Evolutionary conservation across 2,113 vertebrate species (phyloP).

Genomic region (Tamias sibiricus): DNA sequence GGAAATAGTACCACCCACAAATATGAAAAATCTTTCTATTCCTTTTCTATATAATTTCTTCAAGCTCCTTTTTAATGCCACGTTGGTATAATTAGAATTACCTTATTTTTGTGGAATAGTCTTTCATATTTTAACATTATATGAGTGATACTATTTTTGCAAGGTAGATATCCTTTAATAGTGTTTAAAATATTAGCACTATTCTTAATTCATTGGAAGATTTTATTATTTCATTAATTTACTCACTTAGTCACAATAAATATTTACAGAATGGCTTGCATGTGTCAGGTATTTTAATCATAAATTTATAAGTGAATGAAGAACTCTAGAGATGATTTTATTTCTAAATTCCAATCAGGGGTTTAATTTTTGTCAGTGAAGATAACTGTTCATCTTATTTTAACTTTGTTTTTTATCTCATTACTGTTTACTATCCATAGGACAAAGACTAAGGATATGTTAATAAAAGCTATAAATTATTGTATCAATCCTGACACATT

Average conservation of each 20-base stretch:
- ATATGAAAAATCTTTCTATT: neutral
- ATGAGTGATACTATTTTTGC: neutral
- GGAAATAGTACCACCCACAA: neutral
- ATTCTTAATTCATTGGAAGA: neutral
- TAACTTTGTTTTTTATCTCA: neutral
- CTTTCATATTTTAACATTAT: neutral
- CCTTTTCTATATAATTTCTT: neutral
- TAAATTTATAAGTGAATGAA: neutral
- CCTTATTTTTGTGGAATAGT: neutral
- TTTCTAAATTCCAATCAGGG: neutral
- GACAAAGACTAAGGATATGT: neutral
- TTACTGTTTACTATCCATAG: neutral
- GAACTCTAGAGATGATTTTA: neutral
- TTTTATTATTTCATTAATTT: neutral
- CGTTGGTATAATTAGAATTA: neutral
- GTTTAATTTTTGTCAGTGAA: neutral
- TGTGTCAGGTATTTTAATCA: neutral
- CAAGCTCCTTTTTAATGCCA: neutral
- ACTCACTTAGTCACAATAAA: neutral
- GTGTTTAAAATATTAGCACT: neutral
- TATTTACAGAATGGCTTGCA: neutral
- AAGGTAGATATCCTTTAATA: neutral
- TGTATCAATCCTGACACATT: neutral
- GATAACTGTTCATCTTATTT: neutral
- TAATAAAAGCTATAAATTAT: neutral